These are phyloP conservation scores for Leptocoma aspasia DNA, from an alignment of 2,113 vertebrate genomes.

Conservation along the genomic window DNA sequence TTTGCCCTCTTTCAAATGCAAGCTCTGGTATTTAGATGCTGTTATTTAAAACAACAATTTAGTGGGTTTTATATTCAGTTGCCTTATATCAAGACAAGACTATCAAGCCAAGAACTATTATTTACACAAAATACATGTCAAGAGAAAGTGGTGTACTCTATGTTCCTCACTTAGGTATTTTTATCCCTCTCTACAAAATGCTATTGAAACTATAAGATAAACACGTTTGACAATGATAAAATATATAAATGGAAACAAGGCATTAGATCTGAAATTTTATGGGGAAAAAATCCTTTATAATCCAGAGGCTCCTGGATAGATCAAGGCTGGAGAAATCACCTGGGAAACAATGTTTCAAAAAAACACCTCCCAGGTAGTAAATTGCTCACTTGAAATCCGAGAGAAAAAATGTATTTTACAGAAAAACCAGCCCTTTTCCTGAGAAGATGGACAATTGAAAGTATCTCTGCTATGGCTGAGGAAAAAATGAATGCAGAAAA, in stretches of 20 bases:
- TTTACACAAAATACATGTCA: constrained; percentile 22
- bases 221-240: neutral
- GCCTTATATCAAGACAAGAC: neutral
- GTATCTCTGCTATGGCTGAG: neutral
- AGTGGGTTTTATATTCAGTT: neutral
- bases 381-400: neutral
- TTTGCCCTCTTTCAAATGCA: neutral
- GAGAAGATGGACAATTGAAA: neutral
- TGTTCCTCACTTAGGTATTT: neutral
- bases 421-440: neutral
- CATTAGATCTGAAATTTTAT: neutral
- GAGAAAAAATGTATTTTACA: neutral
- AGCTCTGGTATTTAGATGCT: neutral
- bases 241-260: neutral
- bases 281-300: neutral
- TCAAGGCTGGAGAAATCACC: neutral
- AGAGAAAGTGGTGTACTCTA: neutral
- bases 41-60: neutral
- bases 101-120: neutral
- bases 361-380: neutral
- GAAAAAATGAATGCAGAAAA: neutral
- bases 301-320: neutral
- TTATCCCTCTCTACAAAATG: constrained; percentile 1
- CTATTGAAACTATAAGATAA: neutral
- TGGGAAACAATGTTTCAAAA: neutral